Percentiles rank a stretch among this genome's conserved stretches.
Evolutionary conservation across 1,140 invertebrate species (phyloP).

Genomic region (Bactericera cockerelli): DNA sequence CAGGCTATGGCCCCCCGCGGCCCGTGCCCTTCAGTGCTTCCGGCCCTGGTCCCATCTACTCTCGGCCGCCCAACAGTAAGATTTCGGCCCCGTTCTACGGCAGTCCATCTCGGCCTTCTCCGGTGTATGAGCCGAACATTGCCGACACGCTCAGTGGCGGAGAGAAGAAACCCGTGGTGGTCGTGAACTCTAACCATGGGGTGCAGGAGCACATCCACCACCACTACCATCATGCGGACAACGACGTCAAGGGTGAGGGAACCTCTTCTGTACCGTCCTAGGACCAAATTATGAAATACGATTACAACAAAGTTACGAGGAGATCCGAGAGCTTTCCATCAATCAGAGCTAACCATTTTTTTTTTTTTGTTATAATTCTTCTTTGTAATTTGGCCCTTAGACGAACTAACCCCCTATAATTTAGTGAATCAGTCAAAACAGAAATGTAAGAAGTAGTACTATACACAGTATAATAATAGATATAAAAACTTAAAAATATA

Average conservation of each 20-base stretch:
- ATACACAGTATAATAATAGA: no score
- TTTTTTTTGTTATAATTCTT: no score
- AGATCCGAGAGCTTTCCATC: no score
- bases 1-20: conserved; percentile 21
- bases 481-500: no score
- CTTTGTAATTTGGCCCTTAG: no score
- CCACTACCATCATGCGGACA: conserved; percentile 54
- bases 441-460: no score
- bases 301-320: no score
- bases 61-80: conserved; percentile 27
- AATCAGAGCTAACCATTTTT: no score
- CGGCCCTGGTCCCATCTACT: conserved; percentile 27
- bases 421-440: no score
- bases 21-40: conserved; percentile 22
- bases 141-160: conserved; percentile 17
- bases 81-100: conserved; percentile 13
- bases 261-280: no score
- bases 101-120: conserved; percentile 20
- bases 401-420: no score
- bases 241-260: conserved; percentile 13
- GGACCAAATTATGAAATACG: no score
- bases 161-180: conserved; percentile 14
- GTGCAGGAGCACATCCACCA: conserved; percentile 65
- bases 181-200: conserved; percentile 16
- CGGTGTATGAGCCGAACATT: conserved; percentile 19